Conservation (phyloP, 2,888 invertebrate genomes). For the Blomia tropicalis region DNA sequence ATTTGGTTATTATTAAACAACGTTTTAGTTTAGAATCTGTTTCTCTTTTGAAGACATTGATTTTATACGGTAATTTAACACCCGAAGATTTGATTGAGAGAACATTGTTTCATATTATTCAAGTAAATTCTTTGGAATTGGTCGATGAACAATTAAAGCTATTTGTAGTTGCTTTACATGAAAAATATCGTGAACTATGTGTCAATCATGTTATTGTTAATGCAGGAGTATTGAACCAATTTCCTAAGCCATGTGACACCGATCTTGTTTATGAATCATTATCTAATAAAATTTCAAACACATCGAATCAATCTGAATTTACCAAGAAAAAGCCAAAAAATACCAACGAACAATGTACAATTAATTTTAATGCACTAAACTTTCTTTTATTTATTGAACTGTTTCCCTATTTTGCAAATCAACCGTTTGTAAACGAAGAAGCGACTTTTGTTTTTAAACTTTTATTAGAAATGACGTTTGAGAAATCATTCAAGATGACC, state of each 20-base stretch:
- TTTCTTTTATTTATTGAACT: neutral
- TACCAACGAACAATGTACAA: neutral
- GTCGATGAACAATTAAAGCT: conserved; percentile 1
- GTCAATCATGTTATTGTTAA: neutral
- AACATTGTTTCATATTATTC: conserved; percentile 2
- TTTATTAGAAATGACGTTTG: neutral
- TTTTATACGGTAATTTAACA: neutral
- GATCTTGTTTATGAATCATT: neutral
- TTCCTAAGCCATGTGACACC: neutral
- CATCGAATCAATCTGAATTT: no score
- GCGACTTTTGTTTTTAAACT: neutral
- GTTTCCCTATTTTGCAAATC: neutral
- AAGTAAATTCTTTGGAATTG: conserved; percentile 1
- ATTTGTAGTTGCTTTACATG: neutral
- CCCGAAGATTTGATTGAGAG: neutral
- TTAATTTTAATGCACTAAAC: neutral
- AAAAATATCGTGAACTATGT: neutral
- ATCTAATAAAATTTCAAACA: no score
- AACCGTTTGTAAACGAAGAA: neutral
- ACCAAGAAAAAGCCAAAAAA: neutral
- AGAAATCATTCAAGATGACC: neutral
- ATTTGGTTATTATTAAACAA: neutral
- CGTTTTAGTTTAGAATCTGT: neutral
- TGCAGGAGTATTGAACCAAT: neutral
- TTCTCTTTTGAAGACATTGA: neutral